A percentile compares a stretch with the other conserved stretches of the same genome.
These are phyloP conservation scores for Catajapyx aquilonaris DNA, from an alignment of 1,140 invertebrate species.

Conservation along the genomic window DNA sequence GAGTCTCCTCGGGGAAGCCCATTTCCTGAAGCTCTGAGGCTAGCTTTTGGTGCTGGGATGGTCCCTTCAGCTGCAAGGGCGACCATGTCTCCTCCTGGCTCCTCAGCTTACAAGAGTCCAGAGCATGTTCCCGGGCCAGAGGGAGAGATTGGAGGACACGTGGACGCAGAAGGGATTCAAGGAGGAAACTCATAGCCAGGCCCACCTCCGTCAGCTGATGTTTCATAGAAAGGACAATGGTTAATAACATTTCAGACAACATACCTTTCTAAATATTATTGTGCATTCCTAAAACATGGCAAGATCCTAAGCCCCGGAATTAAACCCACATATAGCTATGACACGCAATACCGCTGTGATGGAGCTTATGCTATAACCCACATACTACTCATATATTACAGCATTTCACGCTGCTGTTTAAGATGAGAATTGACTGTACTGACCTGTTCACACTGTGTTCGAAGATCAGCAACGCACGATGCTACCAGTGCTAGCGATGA, in stretches of 20 bases:
- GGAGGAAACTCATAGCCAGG: conserved; percentile 59
- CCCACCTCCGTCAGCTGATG: conserved; percentile 41
- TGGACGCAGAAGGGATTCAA: conserved; percentile 52
- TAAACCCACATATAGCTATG: conserved; percentile 4
- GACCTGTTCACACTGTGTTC: conserved; percentile 51
- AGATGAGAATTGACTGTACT: conserved; percentile 5
- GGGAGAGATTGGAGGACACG: conserved; percentile 36
- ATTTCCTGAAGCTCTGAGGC: too few relatives aligned
- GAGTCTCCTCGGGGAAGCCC: too few relatives aligned
- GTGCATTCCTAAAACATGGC: neutral
- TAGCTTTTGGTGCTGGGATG: too few relatives aligned
- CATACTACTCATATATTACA: conserved; percentile 7
- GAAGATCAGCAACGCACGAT: conserved; percentile 61
- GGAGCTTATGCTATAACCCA: conserved; percentile 5
- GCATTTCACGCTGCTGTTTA: conserved; percentile 11
- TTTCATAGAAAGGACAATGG: neutral
- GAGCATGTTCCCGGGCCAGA: conserved; percentile 47
- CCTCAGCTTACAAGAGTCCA: conserved; percentile 47
- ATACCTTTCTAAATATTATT: conserved; percentile 3
- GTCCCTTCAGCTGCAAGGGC: conserved; percentile 40
- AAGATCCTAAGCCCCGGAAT: conserved; percentile 9
- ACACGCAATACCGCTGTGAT: conserved; percentile 4
- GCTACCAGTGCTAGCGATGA: conserved; percentile 58
- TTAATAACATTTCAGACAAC: conserved; percentile 4
- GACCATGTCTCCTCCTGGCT: conserved; percentile 47